Evolutionary conservation across 1,140 invertebrate genomes (phyloP).

Genomic region (Brachionus sp.): DNA sequence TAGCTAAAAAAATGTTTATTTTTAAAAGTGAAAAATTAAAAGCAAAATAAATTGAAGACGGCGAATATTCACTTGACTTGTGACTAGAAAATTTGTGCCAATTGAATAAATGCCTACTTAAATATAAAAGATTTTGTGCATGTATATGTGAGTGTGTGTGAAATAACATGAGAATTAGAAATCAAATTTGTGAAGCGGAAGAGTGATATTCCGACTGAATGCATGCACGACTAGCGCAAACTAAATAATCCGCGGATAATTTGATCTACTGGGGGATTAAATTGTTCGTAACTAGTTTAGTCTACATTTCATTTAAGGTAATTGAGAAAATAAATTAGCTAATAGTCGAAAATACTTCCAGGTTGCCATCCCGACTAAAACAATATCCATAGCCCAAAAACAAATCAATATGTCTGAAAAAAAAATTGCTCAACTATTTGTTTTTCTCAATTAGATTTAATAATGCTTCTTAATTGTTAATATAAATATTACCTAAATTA

Average conservation of each 20-base stretch:
- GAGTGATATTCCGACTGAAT: background rate
- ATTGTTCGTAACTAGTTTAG: background rate
- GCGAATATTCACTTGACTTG: too few species aligned
- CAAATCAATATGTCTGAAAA: background rate
- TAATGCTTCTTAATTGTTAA: background rate
- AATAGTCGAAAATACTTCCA: background rate
- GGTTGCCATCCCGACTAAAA: slow-evolving; percentile 30
- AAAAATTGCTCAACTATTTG: background rate
- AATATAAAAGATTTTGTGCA: too few species aligned
- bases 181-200: background rate
- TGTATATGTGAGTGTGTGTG: too few species aligned
- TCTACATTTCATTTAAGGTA: background rate
- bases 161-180: too few species aligned
- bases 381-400: background rate
- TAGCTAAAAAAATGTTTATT: too few species aligned
- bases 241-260: background rate
- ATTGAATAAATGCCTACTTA: too few species aligned
- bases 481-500: slow-evolving; percentile 12
- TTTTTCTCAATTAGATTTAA: slow-evolving; percentile 10
- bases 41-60: too few species aligned
- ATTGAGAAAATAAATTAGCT: background rate
- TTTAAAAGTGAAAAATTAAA: too few species aligned
- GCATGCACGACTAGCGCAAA: background rate
- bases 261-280: background rate
- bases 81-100: too few species aligned